Conservation (phyloP, 2,113 vertebrate species). For the Opisthocomus hoazin region DNA sequence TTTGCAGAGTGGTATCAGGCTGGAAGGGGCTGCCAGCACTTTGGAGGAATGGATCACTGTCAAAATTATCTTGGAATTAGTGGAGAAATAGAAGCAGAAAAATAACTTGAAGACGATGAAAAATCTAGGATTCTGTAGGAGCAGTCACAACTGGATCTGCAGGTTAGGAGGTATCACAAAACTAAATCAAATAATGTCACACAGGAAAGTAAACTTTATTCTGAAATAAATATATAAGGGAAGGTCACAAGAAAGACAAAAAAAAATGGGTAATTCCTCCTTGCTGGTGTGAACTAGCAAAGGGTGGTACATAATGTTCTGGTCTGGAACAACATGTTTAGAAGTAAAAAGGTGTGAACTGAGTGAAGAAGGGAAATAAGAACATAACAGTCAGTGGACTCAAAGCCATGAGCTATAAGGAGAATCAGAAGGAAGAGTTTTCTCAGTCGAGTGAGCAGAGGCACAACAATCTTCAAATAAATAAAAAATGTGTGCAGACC, state of each 20-base stretch:
- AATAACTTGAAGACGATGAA: background rate
- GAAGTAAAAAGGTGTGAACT: background rate
- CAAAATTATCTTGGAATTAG: background rate
- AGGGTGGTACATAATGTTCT: background rate
- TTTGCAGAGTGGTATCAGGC: background rate
- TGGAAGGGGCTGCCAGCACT: background rate
- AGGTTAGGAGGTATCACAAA: background rate
- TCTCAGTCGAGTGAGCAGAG: background rate
- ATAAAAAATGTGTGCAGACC: background rate
- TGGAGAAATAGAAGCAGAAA: background rate
- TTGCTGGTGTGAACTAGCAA: background rate
- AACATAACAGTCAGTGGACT: background rate
- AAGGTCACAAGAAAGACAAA: background rate
- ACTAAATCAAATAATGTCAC: background rate
- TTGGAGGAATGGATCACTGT: constrained; percentile 22
- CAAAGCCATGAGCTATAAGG: background rate
- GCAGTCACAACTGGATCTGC: background rate
- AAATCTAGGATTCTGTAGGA: background rate
- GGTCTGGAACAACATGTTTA: background rate
- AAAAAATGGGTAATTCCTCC: background rate
- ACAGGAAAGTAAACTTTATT: background rate
- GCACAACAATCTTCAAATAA: background rate
- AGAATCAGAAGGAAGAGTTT: background rate
- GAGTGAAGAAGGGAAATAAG: background rate
- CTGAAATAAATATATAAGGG: background rate